Evolutionary conservation across 2,888 invertebrate genomes (phyloP), one percentile per base, ranked within the genome.

Genomic region (Pelosia muscerda): DNA sequence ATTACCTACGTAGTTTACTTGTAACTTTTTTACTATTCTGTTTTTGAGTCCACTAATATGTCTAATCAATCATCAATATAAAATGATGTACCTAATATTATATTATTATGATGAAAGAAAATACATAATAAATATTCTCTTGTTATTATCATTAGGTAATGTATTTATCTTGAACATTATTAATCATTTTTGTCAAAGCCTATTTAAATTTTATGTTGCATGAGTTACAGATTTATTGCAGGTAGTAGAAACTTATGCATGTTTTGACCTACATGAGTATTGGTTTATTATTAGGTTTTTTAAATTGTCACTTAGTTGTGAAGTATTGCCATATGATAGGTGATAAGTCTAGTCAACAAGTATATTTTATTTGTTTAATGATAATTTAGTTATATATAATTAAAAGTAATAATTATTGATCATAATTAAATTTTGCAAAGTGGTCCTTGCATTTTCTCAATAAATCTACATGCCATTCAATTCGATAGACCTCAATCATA

Each of bases 181-280:
- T 13, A n/a, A n/a, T 62, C 8, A 5, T 38, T 15, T 28, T 28
- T 49, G 22, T 28, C 28, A 11, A 53, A n/a, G 54, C 31, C n/a
- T 62, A 23, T 22, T 64, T n/a, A n/a, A n/a, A n/a, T n/a, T n/a
- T n/a, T 64, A 8, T 64, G 22, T 42, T 64, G 64, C 49, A 57
- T 49, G 64, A 57, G 22, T 64, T 31, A 60, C 25, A 56, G 56
- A 34, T 60, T n/a, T 64, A 34, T 62, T 66, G 23, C 19, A 23
- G 13, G 54, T 23, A 54, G 49, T 49, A n/a, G 49, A 1, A 19
- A 42, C 5, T 10, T 26, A 34, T 23, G 63, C 59, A 59, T 63
- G 67, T 54, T 59, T 42, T 54, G 38, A 26, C 8, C 2, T 26
- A 49, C 10, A 26, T 55, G 54, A 23, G 28, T 68, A 49, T 61